phyloP scores from a whole-genome alignment of 1,140 invertebrate species.

The Piezodorus guildinii region DNA sequence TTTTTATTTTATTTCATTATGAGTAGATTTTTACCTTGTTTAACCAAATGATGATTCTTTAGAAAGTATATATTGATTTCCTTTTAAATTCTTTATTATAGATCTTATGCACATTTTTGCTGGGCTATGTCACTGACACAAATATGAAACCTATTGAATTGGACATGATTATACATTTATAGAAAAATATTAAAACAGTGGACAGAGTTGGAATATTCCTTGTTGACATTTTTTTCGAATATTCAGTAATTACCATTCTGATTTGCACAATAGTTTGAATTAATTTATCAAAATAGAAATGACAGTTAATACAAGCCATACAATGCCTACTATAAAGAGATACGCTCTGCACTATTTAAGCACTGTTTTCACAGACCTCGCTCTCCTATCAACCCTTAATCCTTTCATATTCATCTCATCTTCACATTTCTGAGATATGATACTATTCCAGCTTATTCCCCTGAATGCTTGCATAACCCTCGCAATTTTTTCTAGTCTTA shows the following conservation, averaged over 20 bases:
- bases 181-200: neutral
- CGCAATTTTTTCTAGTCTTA: slow-evolving; percentile 5
- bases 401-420: neutral
- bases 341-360: neutral
- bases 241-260: no score
- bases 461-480: neutral
- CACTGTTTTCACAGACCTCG: neutral
- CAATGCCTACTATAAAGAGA: no score
- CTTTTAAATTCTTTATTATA: neutral
- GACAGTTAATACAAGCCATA: no score
- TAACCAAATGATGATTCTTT: neutral
- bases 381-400: neutral
- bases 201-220: neutral
- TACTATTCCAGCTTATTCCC: neutral
- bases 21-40: neutral
- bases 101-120: neutral
- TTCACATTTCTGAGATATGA: neutral
- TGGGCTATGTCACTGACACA: neutral
- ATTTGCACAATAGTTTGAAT: no score
- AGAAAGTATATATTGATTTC: neutral
- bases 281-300: no score
- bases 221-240: neutral
- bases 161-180: no score
- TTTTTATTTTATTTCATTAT: no score
- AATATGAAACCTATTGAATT: neutral